These are phyloP conservation scores for Drosophila lutescens DNA, from an alignment of 2,888 invertebrate species.

Conservation along the genomic window DNA sequence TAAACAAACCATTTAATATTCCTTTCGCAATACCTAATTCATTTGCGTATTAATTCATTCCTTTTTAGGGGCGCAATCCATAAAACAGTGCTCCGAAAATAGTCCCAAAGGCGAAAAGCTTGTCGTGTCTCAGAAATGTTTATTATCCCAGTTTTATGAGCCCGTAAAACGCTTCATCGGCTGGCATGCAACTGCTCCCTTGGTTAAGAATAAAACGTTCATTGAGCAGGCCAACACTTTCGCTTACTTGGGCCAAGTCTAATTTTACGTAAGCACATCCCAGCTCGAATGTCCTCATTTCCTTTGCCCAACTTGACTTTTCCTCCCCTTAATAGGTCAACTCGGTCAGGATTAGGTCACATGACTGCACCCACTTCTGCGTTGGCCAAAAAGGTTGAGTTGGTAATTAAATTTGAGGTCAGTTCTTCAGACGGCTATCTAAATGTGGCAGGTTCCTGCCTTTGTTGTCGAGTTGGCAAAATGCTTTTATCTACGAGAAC, in stretches of 20 bases:
- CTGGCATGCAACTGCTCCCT: constrained; percentile 1
- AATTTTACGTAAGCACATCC: constrained; percentile 35
- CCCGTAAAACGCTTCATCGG: constrained; percentile 15
- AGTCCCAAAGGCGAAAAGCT: constrained; percentile 4
- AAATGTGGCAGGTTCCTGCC: constrained; percentile 7
- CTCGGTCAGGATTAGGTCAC: constrained; percentile 43
- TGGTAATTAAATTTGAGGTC: constrained; percentile 50
- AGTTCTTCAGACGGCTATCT: constrained; percentile 33
- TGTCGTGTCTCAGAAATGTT: constrained; percentile 35
- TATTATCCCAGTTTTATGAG: constrained; percentile 40
- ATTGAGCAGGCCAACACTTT: constrained; percentile 33
- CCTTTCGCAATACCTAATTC: background rate
- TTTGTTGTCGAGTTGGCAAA: constrained; percentile 20
- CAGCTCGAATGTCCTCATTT: constrained; percentile 38
- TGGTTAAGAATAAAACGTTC: constrained; percentile 29
- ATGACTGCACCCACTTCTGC: constrained; percentile 25
- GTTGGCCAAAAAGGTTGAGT: constrained; percentile 42
- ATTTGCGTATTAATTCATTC: constrained; percentile 5
- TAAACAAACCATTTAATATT: background rate
- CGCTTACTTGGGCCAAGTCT: background rate
- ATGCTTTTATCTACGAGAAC: constrained; percentile 43
- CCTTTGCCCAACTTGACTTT: constrained; percentile 13
- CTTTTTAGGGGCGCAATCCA: background rate
- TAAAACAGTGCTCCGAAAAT: constrained; percentile 17
- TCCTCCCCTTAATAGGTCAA: constrained; percentile 37